Conservation (phyloP, 2,888 invertebrate species). For the Caenorhabditis sp. region DNA sequence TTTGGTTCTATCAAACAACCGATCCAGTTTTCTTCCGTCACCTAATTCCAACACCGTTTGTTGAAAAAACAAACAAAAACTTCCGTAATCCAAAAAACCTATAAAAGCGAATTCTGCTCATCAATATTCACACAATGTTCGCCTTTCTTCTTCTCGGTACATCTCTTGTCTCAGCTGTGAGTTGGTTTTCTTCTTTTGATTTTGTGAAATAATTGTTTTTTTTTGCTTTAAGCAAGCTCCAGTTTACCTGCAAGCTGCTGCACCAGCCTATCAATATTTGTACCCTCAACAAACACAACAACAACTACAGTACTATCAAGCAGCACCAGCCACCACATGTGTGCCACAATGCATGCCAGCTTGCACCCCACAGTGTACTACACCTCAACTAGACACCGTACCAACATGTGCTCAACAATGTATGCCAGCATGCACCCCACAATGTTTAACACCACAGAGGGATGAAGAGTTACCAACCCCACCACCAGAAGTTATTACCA, state of each 20-base stretch:
- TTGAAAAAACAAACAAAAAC: no score
- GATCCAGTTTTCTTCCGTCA: no score
- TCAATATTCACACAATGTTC: no score
- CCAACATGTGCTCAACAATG: slow-evolving; percentile 19
- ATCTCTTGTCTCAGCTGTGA: no score
- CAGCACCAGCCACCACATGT: slow-evolving; percentile 1
- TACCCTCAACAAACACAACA: neutral
- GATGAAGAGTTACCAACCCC: slow-evolving; percentile 40
- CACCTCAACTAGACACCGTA: slow-evolving; percentile 6
- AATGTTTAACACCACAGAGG: slow-evolving; percentile 9
- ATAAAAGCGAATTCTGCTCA: no score
- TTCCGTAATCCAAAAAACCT: no score
- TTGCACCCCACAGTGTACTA: slow-evolving; percentile 25
- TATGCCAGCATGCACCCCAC: slow-evolving; percentile 34
- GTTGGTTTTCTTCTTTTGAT: no score
- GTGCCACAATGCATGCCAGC: slow-evolving; percentile 24
- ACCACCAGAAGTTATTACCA: slow-evolving; percentile 28
- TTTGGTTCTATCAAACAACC: no score
- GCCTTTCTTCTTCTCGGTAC: no score
- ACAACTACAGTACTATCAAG: neutral
- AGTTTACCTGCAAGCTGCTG: neutral
- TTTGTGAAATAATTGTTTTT: no score
- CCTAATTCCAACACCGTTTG: no score
- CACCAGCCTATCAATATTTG: neutral
- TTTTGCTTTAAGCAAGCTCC: neutral